These are phyloP conservation scores for Tolmerus cingulatus DNA, from an alignment of 2,888 invertebrate genomes.

Conservation along the genomic window DNA sequence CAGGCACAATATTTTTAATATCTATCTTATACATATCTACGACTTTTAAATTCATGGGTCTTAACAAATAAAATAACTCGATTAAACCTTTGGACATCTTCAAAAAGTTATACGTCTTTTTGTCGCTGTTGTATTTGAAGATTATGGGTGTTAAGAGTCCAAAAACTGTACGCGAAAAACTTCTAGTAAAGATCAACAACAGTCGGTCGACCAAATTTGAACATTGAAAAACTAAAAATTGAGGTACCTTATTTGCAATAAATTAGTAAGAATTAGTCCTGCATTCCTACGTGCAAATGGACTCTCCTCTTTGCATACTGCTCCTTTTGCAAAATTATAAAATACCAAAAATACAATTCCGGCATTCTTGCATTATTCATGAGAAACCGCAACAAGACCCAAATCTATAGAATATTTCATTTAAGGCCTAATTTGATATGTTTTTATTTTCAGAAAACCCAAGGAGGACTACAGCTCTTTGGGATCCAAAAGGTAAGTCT, in stretches of 20 bases:
- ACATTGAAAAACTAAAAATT: not conserved
- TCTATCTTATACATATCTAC: too few relatives aligned
- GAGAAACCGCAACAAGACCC: not conserved
- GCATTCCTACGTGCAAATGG: not conserved
- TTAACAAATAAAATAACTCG: too few relatives aligned
- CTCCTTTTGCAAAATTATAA: not conserved
- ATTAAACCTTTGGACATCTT: too few relatives aligned
- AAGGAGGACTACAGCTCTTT: slow-evolving; percentile 15
- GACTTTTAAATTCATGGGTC: too few relatives aligned
- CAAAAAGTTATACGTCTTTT: too few relatives aligned
- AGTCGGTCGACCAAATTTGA: too few relatives aligned
- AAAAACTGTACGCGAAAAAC: too few relatives aligned
- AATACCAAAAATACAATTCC: not conserved
- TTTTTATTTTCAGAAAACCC: not conserved
- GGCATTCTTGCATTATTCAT: not conserved
- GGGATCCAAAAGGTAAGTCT: slow-evolving; percentile 28
- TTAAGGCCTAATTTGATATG: not conserved
- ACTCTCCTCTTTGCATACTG: not conserved
- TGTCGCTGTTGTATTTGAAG: too few relatives aligned
- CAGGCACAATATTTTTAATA: too few relatives aligned
- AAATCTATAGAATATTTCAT: not conserved
- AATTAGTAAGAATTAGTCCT: not conserved
- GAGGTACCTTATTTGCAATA: not conserved
- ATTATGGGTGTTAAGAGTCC: too few relatives aligned
- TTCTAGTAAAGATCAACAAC: too few relatives aligned